Conservation (phyloP, 2,888 invertebrate species). For the Pachliopta kotzebuea region DNA sequence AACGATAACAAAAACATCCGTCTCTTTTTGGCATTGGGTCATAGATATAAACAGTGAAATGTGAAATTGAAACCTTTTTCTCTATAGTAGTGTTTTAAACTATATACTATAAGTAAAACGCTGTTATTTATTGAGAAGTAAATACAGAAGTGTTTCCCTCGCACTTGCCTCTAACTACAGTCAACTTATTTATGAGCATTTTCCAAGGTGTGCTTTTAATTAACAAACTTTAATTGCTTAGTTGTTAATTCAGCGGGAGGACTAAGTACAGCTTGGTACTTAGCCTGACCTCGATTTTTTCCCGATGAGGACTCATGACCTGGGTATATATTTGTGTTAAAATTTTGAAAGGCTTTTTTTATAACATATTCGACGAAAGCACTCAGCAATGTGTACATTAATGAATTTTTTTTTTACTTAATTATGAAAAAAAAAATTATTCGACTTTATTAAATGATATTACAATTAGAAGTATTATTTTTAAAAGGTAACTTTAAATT, state of each 20-base stretch:
- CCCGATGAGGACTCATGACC: conserved; percentile 24
- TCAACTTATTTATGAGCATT: conserved; percentile 9
- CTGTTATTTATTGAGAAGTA: not conserved
- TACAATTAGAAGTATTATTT: not conserved
- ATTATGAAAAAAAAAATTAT: not conserved
- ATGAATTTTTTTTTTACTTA: not conserved
- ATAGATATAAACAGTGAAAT: too few species aligned
- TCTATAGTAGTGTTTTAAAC: too few species aligned
- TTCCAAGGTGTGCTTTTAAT: conserved; percentile 12
- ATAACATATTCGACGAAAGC: not conserved
- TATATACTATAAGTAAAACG: too few species aligned
- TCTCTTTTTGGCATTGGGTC: too few species aligned
- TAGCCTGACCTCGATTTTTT: conserved; percentile 23
- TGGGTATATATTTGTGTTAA: conserved; percentile 6
- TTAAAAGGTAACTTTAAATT: not conserved
- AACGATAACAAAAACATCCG: too few species aligned
- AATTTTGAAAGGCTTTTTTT: not conserved
- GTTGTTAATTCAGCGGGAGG: conserved; percentile 21
- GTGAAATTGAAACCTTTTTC: too few species aligned
- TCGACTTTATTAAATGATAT: not conserved
- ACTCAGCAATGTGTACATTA: not conserved
- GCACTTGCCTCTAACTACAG: not conserved
- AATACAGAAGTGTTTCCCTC: not conserved
- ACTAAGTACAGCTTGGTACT: conserved; percentile 10
- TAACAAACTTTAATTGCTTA: conserved; percentile 26